These are phyloP conservation scores for Ardeotis arabs DNA, from an alignment of 2,113 vertebrate genomes.

Conservation along the genomic window DNA sequence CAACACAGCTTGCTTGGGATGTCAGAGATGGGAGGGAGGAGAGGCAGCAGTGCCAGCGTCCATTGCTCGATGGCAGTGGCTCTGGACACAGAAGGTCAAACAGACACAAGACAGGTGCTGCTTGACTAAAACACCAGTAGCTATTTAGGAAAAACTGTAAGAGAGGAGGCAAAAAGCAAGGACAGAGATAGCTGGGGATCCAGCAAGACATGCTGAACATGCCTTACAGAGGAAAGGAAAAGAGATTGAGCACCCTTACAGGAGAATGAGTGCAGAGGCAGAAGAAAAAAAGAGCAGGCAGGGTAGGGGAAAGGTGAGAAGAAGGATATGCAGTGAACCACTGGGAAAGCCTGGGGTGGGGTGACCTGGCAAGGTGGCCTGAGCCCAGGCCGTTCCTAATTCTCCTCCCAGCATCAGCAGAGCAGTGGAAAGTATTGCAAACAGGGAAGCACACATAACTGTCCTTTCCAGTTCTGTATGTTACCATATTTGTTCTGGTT, in stretches of 20 bases:
- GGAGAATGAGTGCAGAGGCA: background rate
- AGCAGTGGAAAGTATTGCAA: background rate
- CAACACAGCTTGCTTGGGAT: background rate
- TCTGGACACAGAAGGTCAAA: background rate
- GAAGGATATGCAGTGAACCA: background rate
- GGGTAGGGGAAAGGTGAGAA: background rate
- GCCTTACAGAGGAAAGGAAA: background rate
- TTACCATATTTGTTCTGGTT: background rate
- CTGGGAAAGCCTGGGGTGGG: background rate
- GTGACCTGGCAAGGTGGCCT: background rate
- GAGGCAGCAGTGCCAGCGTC: background rate
- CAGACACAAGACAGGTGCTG: background rate
- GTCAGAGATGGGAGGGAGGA: background rate
- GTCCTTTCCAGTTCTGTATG: background rate
- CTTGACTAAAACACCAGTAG: background rate
- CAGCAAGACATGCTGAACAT: background rate
- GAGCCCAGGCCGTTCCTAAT: background rate
- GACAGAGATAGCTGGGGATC: background rate
- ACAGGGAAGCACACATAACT: background rate
- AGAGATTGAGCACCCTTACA: background rate
- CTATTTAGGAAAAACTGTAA: background rate
- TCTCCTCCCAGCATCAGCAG: background rate
- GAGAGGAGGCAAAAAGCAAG: background rate
- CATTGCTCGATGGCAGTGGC: background rate
- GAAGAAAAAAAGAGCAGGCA: background rate